Base-by-base conservation (phyloP, 30 jellyfish, hydroid and myxozoan species). In the Euphysa ruthae region DNA sequence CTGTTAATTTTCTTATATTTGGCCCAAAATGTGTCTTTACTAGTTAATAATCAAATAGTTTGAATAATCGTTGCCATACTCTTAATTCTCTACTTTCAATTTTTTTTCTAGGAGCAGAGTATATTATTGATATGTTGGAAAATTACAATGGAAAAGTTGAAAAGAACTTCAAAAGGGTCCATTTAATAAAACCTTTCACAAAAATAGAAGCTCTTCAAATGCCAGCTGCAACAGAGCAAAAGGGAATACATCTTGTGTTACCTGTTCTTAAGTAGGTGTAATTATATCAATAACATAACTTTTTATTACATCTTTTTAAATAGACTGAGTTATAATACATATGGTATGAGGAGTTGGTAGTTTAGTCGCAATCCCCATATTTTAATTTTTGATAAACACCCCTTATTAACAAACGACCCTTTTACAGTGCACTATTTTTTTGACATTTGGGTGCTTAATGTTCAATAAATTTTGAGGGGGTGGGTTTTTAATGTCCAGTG, bases 221-320 rank as follows among this genome's bases (percentile, higher is more conserved):
- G 91, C 97, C 97, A 26, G 95, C 97, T 43, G 97, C 97, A 33
- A 88, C 97, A 13, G 97, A 88, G 58, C 97, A 88, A 66, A 80
- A 92, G 70, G 97, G 97, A 32, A 88, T 88, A 25, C 97, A 88
- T 46, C 73, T 88, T 43, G 94, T 88, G 1, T 77, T 88, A 30
- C 97, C 97, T 16, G 94, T 88, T 14, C 55, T 79, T 32, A 69
- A 82, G 97, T 80, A 43, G 58, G 76, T 10, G 16, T 1, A 8
- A 2, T 2, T 46, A n/a, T n/a, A 2, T 2, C n/a, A n/a, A n/a
- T n/a, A n/a, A n/a, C n/a, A n/a, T n/a, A n/a, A n/a, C n/a, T n/a
- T n/a, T n/a, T n/a, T n/a, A n/a, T n/a, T n/a, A n/a, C n/a, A n/a
- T n/a, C n/a, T n/a, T n/a, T n/a, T n/a, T n/a, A n/a, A n/a, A n/a